Base-by-base conservation (phyloP, 2,888 invertebrate genomes). In the Polyommatus iphigenia region DNA sequence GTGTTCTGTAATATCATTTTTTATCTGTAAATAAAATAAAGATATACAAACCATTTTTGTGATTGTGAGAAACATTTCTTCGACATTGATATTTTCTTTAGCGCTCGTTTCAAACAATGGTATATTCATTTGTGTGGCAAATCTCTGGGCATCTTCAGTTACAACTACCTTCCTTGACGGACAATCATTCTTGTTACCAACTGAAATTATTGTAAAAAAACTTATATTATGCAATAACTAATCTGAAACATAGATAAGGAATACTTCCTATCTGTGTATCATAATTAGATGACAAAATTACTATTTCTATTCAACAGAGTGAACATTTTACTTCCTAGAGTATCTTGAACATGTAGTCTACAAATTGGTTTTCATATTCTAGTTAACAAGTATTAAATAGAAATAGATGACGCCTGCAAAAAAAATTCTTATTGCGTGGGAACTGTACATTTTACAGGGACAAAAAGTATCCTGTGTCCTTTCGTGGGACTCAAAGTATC, bases 51-150 rank as follows among this genome's bases (percentile, higher is more conserved):
- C 94, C 94, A 94, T 94, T 93, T 95, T 94, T 79, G 96, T 96
- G 85, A 96, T 96, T 83, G 96, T 95, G 87, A 96, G 94, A 90
- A 96, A 96, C 96, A 99, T 99, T 95, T 99, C 99, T 95, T 99
- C 99, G 78, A 99, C 99, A 94, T 99, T 99, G 86, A 98, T 97
- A 93, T 99, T 99, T 90, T 99, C 99, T 95, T 99, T 99, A 88
- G 99, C 99, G 88, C 99, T 99, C 82, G 99, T 99, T 95, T 99
- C 99, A 92, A 98, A 99, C 83, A 99, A 94, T 84, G 98, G 97
- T 88, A 99, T 99, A 85, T 97, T 97, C 98, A 99, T 99, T 93
- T 99, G 98, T 89, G 97, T 97, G 80, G 99, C 99, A 94, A 99
- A 99, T 86, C 98, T 96, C 94, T 98, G 97, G 80, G 99, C 99